Base-by-base conservation (phyloP, 1,140 invertebrate species). In the Plutomurus gul region DNA sequence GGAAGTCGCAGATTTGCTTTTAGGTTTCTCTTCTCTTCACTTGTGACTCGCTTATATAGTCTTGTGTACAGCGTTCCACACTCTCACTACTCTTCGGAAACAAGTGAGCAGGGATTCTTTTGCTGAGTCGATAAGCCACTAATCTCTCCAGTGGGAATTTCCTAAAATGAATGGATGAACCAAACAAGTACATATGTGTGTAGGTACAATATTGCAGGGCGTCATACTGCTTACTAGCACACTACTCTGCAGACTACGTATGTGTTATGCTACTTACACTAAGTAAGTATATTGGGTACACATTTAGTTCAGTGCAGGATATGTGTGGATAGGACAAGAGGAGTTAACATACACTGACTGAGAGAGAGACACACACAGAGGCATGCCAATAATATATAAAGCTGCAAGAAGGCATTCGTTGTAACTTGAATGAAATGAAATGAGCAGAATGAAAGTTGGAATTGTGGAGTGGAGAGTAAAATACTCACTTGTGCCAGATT, bases 61-160 rank as follows among this genome's bases (percentile, higher is more conserved):
- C n/a, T n/a, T n/a, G n/a, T n/a, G n/a, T n/a, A n/a, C n/a, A n/a
- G n/a, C n/a, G n/a, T n/a, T n/a, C n/a, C 37, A 30, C 70, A 25
- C 36, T 72, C 16, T 27, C 70, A 39, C 25, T 72, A 10, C 70
- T 40, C 18, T 39, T 40, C 39, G 70, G 40, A 25, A 72, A 43
- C 36, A 72, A 72, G 40, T 39, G 70, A 39, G 22, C 39, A 60
- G 75, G 75, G 76, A 73, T 76, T 81, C 77, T 82, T 79, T 82
- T 82, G 81, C 81, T 82, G 81, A 81, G 46, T 78, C 76, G 51
- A 76, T 78, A 81, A 82, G 75, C 77, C 77, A 79, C 76, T 82
- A 82, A 82, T 82, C 81, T 82, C 77, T 77, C 81, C 77, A 65
- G 49, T 72, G 81, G 77, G 81, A 82, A 56, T 79, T 46, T 72